Conservation (phyloP, 2,888 invertebrate genomes). For the Heteromyza rotundicornis region DNA sequence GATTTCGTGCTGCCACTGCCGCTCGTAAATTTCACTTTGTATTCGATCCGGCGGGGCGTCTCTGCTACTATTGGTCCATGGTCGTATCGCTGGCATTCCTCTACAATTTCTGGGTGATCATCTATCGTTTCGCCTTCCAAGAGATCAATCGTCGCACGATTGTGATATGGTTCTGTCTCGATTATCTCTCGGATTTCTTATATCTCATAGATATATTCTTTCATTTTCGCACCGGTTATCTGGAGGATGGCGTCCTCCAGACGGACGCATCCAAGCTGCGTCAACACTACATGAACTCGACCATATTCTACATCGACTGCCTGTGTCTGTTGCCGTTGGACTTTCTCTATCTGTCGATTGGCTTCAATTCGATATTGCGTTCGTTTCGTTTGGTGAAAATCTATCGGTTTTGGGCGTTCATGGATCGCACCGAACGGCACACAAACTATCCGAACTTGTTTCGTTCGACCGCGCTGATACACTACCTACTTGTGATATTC, state of each 20-base stretch:
- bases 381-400: constrained; percentile 96
- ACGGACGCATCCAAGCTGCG: constrained; percentile 93
- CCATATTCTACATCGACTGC: constrained; percentile 98
- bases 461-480: constrained; percentile 88
- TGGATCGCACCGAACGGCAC: constrained; percentile 97
- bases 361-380: constrained; percentile 93
- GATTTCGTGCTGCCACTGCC: constrained; percentile 56
- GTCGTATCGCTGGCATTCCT: constrained; percentile 94
- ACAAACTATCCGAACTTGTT: constrained; percentile 99
- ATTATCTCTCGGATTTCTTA: constrained; percentile 95
- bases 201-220: constrained; percentile 96
- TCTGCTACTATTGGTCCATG: constrained; percentile 98
- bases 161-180: constrained; percentile 94
- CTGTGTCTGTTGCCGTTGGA: constrained; percentile 96
- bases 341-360: constrained; percentile 97
- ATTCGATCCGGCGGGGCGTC: constrained; percentile 96
- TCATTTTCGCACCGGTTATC: constrained; percentile 96
- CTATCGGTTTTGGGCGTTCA: constrained; percentile 97
- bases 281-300: constrained; percentile 96
- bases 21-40: constrained; percentile 87
- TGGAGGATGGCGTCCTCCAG: constrained; percentile 97
- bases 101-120: constrained; percentile 98
- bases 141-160: constrained; percentile 94
- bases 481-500: constrained; percentile 96
- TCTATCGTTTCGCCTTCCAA: constrained; percentile 98